A percentile compares a stretch with the other conserved stretches of the same genome.
phyloP scores from a whole-genome alignment of 53 echinoderm and acorn worm genomes.

The Holothuria scabra region DNA sequence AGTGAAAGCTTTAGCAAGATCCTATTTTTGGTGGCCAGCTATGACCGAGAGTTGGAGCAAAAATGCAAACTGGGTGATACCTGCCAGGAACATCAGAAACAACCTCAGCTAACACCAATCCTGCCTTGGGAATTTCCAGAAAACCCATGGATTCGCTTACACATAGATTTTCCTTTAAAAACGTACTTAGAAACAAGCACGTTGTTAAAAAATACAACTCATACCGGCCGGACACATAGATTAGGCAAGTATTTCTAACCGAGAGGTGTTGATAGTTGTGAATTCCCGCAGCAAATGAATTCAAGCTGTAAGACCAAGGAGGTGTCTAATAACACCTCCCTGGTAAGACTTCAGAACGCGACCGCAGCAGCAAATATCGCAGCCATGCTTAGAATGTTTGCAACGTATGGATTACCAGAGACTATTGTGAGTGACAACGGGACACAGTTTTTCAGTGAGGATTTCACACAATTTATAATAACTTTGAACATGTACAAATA shows the following conservation, averaged over 20 bases:
- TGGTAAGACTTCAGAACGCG: conserved; percentile 14
- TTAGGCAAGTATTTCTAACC: conserved; percentile 30
- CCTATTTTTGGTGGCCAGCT: conserved; percentile 65
- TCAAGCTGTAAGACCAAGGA: conserved; percentile 39
- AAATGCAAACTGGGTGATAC: conserved; percentile 32
- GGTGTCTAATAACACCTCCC: no score
- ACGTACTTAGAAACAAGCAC: no score
- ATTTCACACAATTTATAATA: conserved; percentile 39
- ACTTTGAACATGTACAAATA: conserved; percentile 53
- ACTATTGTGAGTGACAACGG: conserved; percentile 55
- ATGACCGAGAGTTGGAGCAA: conserved; percentile 45
- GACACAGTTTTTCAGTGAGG: conserved; percentile 45
- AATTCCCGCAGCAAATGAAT: conserved; percentile 56
- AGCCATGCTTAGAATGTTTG: conserved; percentile 55
- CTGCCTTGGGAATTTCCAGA: conserved; percentile 72
- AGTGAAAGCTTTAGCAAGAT: conserved; percentile 64
- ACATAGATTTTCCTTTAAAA: no score
- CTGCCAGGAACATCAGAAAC: conserved; percentile 55
- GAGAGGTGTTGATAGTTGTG: conserved; percentile 26
- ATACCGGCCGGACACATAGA: no score
- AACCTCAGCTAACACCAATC: conserved; percentile 39
- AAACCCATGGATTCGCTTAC: no score
- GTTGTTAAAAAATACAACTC: no score
- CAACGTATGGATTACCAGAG: conserved; percentile 54
- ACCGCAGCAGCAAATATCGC: conserved; percentile 47